These are phyloP conservation scores for Anisognathus igniventris DNA, from an alignment of 2,797 vertebrate genomes.

Conservation along the genomic window DNA sequence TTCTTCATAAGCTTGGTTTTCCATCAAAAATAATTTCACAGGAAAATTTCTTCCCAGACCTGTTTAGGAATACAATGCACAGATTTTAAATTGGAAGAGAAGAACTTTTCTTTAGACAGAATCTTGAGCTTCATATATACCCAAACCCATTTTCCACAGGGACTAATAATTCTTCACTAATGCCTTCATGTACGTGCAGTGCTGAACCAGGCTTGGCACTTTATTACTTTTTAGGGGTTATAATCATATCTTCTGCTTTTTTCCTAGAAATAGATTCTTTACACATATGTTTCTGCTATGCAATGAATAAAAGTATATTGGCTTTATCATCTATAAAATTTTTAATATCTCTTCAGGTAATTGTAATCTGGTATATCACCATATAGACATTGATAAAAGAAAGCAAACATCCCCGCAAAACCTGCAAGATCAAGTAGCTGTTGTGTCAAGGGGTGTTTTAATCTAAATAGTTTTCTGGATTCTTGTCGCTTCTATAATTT, in stretches of 20 bases:
- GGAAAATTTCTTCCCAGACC: background rate
- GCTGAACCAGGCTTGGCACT: background rate
- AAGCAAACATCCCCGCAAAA: background rate
- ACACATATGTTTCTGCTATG: background rate
- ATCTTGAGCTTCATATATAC: background rate
- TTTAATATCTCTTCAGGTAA: background rate
- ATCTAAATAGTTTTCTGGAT: background rate
- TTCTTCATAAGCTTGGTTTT: background rate
- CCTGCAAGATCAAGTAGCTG: background rate
- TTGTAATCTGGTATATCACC: background rate
- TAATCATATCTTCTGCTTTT: background rate
- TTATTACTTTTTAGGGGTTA: background rate
- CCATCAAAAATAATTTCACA: background rate
- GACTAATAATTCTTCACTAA: slow-evolving; percentile 2
- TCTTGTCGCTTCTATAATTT: background rate
- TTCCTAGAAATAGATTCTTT: background rate
- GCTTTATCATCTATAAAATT: background rate
- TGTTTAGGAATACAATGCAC: background rate
- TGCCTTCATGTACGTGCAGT: background rate
- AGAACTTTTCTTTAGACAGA: background rate
- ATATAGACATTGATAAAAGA: background rate
- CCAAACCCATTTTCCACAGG: background rate
- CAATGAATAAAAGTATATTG: background rate
- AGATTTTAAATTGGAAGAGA: background rate
- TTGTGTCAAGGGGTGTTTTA: background rate